These are phyloP conservation scores for Zapus hudsonius DNA, from an alignment of 2,113 vertebrate genomes.

Conservation along the genomic window DNA sequence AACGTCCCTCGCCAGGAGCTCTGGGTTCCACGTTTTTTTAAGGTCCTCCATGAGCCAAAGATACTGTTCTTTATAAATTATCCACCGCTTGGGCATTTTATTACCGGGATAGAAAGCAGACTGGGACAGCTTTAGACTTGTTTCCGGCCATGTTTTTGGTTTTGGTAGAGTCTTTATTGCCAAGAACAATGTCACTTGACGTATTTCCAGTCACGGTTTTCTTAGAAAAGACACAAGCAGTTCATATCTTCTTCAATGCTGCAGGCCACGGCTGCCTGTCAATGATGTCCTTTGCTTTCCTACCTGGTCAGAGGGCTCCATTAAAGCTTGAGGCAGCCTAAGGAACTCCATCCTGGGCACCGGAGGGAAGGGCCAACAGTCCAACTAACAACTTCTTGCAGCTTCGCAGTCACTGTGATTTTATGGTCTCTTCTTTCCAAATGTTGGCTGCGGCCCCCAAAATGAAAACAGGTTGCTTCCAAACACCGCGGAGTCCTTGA, in stretches of 20 bases:
- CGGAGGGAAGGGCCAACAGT: background rate
- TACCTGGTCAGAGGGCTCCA: background rate
- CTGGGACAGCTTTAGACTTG: background rate
- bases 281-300: background rate
- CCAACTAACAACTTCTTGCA: background rate
- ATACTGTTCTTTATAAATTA: background rate
- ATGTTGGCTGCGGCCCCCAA: background rate
- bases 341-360: background rate
- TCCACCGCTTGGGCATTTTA: background rate
- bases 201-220: conserved; percentile 3
- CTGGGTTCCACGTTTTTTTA: background rate
- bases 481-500: conserved; percentile 43
- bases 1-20: background rate
- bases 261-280: background rate
- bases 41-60: background rate
- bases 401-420: conserved; percentile 15
- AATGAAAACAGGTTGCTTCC: conserved; percentile 9
- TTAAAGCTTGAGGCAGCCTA: background rate
- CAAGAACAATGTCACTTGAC: background rate
- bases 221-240: conserved; percentile 6
- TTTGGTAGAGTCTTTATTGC: background rate
- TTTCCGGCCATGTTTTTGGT: background rate
- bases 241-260: conserved; percentile 17
- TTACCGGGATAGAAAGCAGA: background rate
- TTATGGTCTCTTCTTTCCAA: conserved; percentile 16